Evolutionary conservation across 1,140 invertebrate genomes (phyloP).

Genomic region (Hylyphantes graminicola): DNA sequence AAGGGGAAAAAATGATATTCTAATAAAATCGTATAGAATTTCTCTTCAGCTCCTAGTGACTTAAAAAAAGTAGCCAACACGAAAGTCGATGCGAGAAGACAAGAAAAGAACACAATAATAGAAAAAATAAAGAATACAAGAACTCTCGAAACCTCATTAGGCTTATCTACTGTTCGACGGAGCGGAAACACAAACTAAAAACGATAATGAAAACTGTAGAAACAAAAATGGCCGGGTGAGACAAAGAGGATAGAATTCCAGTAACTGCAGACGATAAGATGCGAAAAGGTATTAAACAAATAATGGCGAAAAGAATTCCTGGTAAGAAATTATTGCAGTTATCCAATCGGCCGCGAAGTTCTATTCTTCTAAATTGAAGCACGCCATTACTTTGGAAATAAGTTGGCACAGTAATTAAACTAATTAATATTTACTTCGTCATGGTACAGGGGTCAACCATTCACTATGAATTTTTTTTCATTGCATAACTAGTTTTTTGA

Average conservation of each 20-base stretch:
- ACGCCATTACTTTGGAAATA: conserved; percentile 30
- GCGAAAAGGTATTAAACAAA: not conserved
- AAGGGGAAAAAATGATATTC: no score
- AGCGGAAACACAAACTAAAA: conserved; percentile 44
- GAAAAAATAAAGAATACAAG: conserved; percentile 8
- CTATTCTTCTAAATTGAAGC: conserved; percentile 20
- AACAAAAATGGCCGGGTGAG: conserved; percentile 29
- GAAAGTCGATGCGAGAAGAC: not conserved
- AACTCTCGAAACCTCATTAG: conserved; percentile 29
- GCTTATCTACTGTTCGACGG: conserved; percentile 45
- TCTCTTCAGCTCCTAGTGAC: no score
- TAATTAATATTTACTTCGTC: conserved; percentile 12
- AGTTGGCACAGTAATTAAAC: conserved; percentile 24
- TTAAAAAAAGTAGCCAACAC: no score
- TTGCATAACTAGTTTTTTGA: no score
- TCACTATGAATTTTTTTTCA: no score
- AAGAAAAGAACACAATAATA: conserved; percentile 12
- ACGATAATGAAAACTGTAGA: conserved; percentile 50
- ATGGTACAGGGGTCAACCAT: no score
- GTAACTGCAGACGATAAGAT: conserved; percentile 37
- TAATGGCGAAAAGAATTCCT: conserved; percentile 17
- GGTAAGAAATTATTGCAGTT: conserved; percentile 19
- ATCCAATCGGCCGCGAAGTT: not conserved
- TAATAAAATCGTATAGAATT: no score
- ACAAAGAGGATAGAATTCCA: conserved; percentile 48